Base-by-base conservation (phyloP, 2,113 vertebrate species). In the Pan paniscus region DNA sequence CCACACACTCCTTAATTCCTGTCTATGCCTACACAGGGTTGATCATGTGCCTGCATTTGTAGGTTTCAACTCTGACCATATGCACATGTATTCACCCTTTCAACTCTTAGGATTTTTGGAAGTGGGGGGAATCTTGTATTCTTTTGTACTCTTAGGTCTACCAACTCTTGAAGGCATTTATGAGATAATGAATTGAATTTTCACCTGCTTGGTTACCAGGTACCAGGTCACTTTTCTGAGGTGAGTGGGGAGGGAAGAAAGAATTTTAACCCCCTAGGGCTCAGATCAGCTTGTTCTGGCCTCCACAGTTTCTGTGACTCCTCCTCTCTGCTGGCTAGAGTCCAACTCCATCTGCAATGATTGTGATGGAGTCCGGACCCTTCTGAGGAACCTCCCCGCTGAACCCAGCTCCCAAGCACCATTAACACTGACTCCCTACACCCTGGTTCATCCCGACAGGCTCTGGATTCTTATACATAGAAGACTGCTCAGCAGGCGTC, bases 21-120 rank as follows among this genome's bases (percentile, higher is more conserved):
- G 7, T 23, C 73, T 30, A 0, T 5, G 40, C 27, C 2, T 20
- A 17, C 40, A 10, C 17, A 3, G 27, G 25, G n/a, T 5, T 6
- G 40, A 27, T 38, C 23, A 7, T 4, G 11, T 9, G 72, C 13
- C 46, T 27, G 11, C 25, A 22, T 48, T n/a, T 30, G 16, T 17
- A 12, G 38, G 64, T 38, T 79, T 52, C 87, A 14, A 1, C 17
- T 64, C 64, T 43, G 50, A 48, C 40, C 67, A 5, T 14, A 30
- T 12, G 35, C 30, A 43, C 46, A 8, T 30, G 1, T n/a, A 12
- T 70, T 52, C 18, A 48, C 32, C 67, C 52, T 89, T 82, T 57
- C 27, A 67, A 80, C 22, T 67, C 27, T 46, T 11, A 48, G 35
- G 89, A 46, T 22, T 64, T 88, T 61, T 35, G 61, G 46, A 84